Evolutionary conservation across 92 coral and sea anemone species (phyloP).

Genomic region (Palythoa grandiflora): DNA sequence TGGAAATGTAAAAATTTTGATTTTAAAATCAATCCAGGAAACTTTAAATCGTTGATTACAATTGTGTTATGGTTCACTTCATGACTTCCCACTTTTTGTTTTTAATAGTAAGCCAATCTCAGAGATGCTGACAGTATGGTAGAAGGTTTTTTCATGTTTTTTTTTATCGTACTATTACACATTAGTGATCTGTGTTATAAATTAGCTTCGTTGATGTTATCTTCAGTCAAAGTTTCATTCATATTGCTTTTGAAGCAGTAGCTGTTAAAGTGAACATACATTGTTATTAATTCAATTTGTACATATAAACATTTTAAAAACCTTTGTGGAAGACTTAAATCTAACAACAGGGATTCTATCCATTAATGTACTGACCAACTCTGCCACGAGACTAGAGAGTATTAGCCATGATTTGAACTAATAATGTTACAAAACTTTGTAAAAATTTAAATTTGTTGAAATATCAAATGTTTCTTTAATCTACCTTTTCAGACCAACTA

Average conservation of each 20-base stretch:
- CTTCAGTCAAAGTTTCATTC: neutral
- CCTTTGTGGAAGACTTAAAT: constrained; percentile 1
- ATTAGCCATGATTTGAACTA: no score
- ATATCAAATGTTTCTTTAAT: no score
- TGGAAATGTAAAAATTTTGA: neutral
- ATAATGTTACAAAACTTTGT: no score
- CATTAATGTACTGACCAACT: neutral
- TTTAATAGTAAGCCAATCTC: neutral
- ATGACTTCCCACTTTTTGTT: neutral
- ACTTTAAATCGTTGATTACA: no score
- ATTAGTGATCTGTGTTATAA: neutral
- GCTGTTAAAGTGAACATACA: constrained; percentile 26
- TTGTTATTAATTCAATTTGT: constrained; percentile 29
- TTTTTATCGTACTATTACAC: neutral
- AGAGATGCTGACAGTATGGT: neutral
- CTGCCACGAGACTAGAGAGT: neutral
- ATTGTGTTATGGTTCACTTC: constrained; percentile 2
- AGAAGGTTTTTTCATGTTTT: neutral
- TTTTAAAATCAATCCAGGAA: neutral
- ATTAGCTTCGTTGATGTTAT: neutral
- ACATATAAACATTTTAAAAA: constrained; percentile 34
- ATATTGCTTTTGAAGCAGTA: neutral
- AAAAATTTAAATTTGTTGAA: no score
- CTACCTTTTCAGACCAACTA: no score
- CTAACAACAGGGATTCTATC: constrained; percentile 15